phyloP scores from a whole-genome alignment of 2,797 vertebrate genomes.

The Neosilurus hyrtlii region DNA sequence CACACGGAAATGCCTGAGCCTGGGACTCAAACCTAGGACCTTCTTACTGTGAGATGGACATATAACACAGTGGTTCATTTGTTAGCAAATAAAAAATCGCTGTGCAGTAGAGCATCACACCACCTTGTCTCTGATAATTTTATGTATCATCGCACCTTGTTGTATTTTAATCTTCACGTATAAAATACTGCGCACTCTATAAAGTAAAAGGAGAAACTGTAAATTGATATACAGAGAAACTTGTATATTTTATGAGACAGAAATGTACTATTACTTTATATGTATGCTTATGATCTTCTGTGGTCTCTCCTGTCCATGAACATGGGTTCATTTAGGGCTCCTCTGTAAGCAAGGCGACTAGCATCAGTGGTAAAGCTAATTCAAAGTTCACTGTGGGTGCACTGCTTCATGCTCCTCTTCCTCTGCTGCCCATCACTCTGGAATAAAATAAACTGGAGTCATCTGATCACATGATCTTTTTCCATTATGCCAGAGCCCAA shows the following conservation, averaged over 20 bases:
- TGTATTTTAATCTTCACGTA: background rate
- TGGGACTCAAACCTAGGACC: too few relatives aligned
- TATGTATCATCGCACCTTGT: background rate
- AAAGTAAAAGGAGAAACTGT: background rate
- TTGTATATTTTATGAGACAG: conserved; percentile 3
- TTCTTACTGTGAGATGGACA: too few relatives aligned
- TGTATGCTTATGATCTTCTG: conserved; percentile 6
- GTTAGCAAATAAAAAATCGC: background rate
- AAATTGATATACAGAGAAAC: background rate
- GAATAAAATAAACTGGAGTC: too few relatives aligned
- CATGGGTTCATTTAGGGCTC: background rate
- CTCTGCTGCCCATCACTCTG: too few relatives aligned
- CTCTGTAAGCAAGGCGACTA: background rate
- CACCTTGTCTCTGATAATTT: background rate
- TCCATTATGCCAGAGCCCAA: too few relatives aligned
- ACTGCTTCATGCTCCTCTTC: too few relatives aligned
- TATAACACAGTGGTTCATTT: background rate
- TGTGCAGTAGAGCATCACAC: background rate
- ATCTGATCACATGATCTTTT: too few relatives aligned
- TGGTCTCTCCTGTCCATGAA: conserved; percentile 3
- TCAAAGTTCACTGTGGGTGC: too few relatives aligned
- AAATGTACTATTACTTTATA: conserved; percentile 14
- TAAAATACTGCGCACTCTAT: background rate
- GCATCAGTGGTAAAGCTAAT: background rate
- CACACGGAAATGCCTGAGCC: too few relatives aligned